These are phyloP conservation scores for Caenorhabditis japonica DNA, from an alignment of 2,888 invertebrate species.

Conservation along the genomic window DNA sequence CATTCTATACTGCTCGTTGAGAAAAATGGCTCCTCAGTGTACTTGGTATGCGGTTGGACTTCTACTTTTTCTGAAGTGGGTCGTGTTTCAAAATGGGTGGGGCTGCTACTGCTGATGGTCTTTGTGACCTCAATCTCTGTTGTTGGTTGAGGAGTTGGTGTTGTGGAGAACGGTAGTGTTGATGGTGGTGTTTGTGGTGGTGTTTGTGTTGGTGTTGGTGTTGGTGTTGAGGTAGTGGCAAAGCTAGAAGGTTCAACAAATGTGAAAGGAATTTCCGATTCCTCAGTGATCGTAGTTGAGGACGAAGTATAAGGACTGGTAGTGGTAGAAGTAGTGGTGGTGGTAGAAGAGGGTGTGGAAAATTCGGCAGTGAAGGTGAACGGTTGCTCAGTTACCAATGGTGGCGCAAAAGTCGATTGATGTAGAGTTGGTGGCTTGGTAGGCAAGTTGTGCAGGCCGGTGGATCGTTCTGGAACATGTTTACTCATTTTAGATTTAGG, in stretches of 20 bases:
- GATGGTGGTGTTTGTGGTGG: background rate
- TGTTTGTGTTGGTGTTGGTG: background rate
- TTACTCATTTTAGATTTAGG: too few relatives aligned
- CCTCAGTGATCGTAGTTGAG: background rate
- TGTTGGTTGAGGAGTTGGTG: too few relatives aligned
- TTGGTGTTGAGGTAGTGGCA: too few relatives aligned
- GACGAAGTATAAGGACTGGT: background rate
- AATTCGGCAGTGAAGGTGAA: slow-evolving; percentile 19
- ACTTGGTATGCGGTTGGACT: slow-evolving; percentile 35
- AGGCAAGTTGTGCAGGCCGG: slow-evolving; percentile 30
- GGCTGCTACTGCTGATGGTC: too few relatives aligned
- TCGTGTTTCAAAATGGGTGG: too few relatives aligned
- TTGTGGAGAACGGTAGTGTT: background rate
- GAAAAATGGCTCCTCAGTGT: slow-evolving; percentile 55
- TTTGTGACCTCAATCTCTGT: too few relatives aligned
- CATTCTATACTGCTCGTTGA: slow-evolving; percentile 37
- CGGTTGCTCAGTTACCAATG: slow-evolving; percentile 45
- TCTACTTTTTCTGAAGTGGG: slow-evolving; percentile 11
- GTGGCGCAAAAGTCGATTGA: slow-evolving; percentile 48
- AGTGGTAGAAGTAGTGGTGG: slow-evolving; percentile 4
- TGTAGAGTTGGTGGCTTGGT: slow-evolving; percentile 37
- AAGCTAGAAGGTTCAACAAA: too few relatives aligned
- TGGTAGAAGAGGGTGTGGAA: background rate
- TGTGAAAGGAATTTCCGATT: background rate
- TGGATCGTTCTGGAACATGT: slow-evolving; percentile 35